Evolutionary conservation across 1,140 invertebrate genomes (phyloP).

Genomic region (Euglossa dilemma): DNA sequence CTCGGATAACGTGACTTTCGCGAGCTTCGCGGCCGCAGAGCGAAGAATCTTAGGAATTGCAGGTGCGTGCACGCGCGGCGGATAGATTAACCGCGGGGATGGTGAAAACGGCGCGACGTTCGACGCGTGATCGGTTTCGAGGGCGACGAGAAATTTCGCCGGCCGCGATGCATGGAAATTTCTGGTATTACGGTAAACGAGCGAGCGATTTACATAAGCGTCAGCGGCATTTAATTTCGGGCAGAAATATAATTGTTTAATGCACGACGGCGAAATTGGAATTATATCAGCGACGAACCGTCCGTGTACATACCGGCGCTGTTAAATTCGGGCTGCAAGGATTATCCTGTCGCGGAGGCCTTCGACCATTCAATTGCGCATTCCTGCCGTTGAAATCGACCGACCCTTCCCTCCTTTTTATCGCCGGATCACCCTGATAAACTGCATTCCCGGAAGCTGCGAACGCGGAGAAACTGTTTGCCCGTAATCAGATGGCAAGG

Average conservation of each 20-base stretch:
- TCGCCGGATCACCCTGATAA: not conserved
- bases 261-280: not conserved
- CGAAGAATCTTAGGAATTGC: not conserved
- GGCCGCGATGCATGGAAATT: not conserved
- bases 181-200: not conserved
- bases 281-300: not conserved
- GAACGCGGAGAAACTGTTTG: conserved; percentile 17
- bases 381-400: not conserved
- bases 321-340: not conserved
- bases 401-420: not conserved
- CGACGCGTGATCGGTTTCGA: not conserved
- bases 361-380: not conserved
- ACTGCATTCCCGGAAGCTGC: not conserved
- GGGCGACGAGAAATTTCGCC: not conserved
- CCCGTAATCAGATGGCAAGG: conserved; percentile 53
- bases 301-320: not conserved
- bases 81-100: no score
- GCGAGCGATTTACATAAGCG: not conserved
- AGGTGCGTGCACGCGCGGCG: no score
- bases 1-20: not conserved
- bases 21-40: not conserved
- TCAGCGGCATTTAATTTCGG: not conserved
- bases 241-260: not conserved
- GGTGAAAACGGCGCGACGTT: no score
- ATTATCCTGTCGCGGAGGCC: not conserved